Percentiles rank a stretch among this genome's conserved stretches.
Conservation (phyloP, 2,797 vertebrate species). For the Mycteria americana region DNA sequence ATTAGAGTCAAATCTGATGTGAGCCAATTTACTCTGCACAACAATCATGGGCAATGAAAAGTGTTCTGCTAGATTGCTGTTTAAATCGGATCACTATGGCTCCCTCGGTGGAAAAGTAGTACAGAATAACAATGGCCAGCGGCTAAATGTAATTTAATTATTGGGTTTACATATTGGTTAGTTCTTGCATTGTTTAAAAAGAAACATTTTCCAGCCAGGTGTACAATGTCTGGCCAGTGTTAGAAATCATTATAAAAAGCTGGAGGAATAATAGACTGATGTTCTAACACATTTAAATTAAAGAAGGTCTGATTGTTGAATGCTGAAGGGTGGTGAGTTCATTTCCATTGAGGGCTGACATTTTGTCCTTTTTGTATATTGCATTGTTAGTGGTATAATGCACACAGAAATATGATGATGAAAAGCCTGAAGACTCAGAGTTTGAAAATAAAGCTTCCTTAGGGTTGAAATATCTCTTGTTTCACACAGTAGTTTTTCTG, state of each 20-base stretch:
- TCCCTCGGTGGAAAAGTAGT: slow-evolving; percentile 5
- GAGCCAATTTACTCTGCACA: slow-evolving; percentile 53
- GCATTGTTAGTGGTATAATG: neutral
- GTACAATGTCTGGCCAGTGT: neutral
- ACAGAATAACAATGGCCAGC: slow-evolving; percentile 45
- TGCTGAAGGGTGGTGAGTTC: slow-evolving; percentile 23
- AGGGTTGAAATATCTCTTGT: neutral
- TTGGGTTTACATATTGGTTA: slow-evolving; percentile 40
- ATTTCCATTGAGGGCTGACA: slow-evolving; percentile 1
- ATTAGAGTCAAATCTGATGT: slow-evolving; percentile 68
- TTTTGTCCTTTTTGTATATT: slow-evolving; percentile 39
- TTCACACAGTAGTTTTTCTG: slow-evolving; percentile 4
- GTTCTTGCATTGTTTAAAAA: slow-evolving; percentile 61
- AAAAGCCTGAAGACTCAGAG: neutral
- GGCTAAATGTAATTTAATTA: slow-evolving; percentile 69
- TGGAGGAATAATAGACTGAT: slow-evolving; percentile 21
- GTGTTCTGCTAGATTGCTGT: slow-evolving; percentile 50
- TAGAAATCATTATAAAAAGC: slow-evolving; percentile 31
- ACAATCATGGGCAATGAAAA: slow-evolving; percentile 48
- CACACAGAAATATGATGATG: neutral
- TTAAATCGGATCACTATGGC: slow-evolving; percentile 45
- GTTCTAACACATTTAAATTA: slow-evolving; percentile 28
- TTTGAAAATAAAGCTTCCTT: neutral
- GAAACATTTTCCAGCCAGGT: slow-evolving; percentile 52
- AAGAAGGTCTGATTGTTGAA: slow-evolving; percentile 10